Evolutionary conservation across 2,888 invertebrate species (phyloP).

Genomic region (Nephrotoma flavescens): DNA sequence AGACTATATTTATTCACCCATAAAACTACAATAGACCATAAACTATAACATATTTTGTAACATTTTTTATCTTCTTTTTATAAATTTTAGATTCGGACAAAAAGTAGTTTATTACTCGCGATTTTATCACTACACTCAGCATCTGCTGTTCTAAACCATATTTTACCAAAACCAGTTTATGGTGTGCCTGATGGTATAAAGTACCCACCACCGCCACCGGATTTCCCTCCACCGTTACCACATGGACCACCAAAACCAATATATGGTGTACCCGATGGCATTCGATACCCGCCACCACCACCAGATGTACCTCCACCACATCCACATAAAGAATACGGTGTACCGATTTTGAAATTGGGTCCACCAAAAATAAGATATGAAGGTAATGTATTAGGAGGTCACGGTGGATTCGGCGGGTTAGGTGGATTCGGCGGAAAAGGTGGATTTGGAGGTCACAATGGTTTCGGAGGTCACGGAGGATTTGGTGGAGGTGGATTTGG

Average conservation of each 20-base stretch:
- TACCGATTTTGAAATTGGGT: constrained; percentile 33
- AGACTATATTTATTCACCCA: not conserved
- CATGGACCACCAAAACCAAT: constrained; percentile 38
- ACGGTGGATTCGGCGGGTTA: not conserved
- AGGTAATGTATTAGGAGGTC: constrained; percentile 21
- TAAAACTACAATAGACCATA: not conserved
- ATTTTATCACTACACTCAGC: not conserved
- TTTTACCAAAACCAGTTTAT: constrained; percentile 38
- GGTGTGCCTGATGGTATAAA: constrained; percentile 37
- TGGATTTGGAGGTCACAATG: not conserved
- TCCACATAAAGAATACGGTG: constrained; percentile 28
- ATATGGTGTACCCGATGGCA: constrained; percentile 39
- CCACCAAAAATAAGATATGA: constrained; percentile 35
- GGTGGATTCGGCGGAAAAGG: not conserved
- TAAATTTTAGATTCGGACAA: not conserved
- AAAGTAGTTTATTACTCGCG: not conserved
- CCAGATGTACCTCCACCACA: constrained; percentile 32
- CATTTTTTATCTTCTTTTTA: not conserved
- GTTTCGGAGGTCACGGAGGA: not conserved
- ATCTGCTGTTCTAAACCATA: not conserved
- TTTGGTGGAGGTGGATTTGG: not conserved
- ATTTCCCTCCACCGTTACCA: constrained; percentile 22
- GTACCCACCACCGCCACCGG: constrained; percentile 32
- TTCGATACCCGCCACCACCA: constrained; percentile 34
- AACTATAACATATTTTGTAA: not conserved